Conservation (phyloP, 2,888 invertebrate genomes). For the Epinotia ramella region DNA sequence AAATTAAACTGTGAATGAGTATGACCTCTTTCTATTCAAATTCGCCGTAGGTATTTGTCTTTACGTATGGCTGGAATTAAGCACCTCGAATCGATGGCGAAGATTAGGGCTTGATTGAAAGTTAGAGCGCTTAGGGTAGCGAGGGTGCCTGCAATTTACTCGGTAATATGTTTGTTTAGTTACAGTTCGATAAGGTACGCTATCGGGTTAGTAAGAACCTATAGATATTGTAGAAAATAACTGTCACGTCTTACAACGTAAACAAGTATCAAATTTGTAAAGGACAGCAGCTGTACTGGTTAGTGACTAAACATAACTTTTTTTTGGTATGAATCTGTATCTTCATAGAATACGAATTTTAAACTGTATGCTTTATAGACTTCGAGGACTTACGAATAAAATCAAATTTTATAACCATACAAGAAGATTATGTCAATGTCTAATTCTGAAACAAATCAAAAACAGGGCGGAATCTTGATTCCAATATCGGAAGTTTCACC, state of each 20-base stretch:
- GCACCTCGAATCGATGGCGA: constrained; percentile 59
- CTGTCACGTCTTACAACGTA: background rate
- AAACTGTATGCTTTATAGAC: background rate
- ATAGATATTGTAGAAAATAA: background rate
- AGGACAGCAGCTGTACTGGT: background rate
- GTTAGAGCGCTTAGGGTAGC: constrained; percentile 47
- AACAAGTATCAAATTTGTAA: background rate
- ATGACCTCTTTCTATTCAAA: constrained; percentile 84
- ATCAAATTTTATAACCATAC: background rate
- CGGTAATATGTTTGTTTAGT: constrained; percentile 31
- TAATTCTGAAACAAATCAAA: constrained; percentile 13
- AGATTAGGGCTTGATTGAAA: constrained; percentile 70
- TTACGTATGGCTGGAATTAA: constrained; percentile 61
- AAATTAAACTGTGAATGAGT: constrained; percentile 75
- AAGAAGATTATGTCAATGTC: constrained; percentile 8
- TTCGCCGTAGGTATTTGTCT: constrained; percentile 64
- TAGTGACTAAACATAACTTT: background rate
- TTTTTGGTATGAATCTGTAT: too few species aligned
- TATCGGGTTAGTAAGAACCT: background rate
- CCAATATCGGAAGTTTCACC: constrained; percentile 71
- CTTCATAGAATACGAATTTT: background rate
- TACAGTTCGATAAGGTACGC: constrained; percentile 21
- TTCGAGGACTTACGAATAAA: background rate
- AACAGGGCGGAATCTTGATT: constrained; percentile 50
- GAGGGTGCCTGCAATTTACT: constrained; percentile 46